Base-by-base conservation (phyloP, 2,888 invertebrate genomes). In the Himalopsyche kuldschensis region DNA sequence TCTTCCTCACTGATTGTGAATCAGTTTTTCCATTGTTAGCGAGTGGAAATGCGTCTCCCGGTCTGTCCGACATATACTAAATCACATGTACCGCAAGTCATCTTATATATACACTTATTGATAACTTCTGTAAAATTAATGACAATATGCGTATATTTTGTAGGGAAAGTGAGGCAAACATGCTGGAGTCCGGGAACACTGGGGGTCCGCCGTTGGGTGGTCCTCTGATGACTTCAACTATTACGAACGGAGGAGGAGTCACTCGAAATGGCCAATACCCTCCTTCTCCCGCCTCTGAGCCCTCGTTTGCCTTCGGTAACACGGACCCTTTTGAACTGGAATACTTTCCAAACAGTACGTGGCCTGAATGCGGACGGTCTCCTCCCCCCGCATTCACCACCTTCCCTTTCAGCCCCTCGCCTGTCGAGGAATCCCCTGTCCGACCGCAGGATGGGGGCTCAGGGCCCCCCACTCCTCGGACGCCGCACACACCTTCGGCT, bases 151-250 rank as follows among this genome's bases (percentile, higher is more conserved):
- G 15, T 78, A 31, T 80, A 27, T 15, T 69, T 86, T 86, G 10
- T 69, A 86, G 86, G 10, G 83, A 86, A 47, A 77, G 80, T 81
- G 90, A 90, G 81, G 88, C 90, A 85, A 90, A 91, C 81, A 88
- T 90, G 86, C 87, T 90, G 75, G 87, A 88, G 27, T 88, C 88
- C 78, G 91, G 91, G 84, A 89, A 88, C 82, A 30, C 27, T 46
- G 80, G 78, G 15, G 81, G 81, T 89, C 90, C 87, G 83, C 88
- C 90, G 88, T 92, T 95, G 86, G 95, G 95, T 86, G 95, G 95
- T 10, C 95, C 95, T 30, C 90, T 95, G 86, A 95, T 96, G 95
- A 93, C 95, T 81, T 91, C 93, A 87, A 94, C 93, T 87, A 92
- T 95, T 86, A 93, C 94, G 87, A 96, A 96, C 90, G 95, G 96